Evolutionary conservation across 1,140 invertebrate species (phyloP), one percentile per base, ranked within the genome.

Genomic region (Zaprionus inermis): DNA sequence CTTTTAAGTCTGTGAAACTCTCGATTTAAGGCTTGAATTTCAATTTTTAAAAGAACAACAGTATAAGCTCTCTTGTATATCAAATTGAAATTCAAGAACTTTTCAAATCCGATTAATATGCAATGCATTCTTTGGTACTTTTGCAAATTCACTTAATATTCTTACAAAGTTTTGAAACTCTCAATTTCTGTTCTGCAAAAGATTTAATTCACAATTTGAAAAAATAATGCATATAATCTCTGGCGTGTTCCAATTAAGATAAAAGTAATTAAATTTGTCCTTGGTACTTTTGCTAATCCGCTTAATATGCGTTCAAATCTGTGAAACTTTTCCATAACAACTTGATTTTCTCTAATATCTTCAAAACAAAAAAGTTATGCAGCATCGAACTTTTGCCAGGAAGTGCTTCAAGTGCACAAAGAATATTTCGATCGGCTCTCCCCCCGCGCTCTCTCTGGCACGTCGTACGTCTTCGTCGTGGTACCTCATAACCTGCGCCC

Each of bases 401-500:
- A 44, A 44, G 38, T 16, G 38, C 7, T 44, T 44, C 38, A 44
- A 44, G 38, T 44, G 38, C 38, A 44, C 38, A 44, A 44, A 44
- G 38, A 16, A 44, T 44, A 44, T 9, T 44, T 44, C 38, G 38
- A 44, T 44, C 38, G 0, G 3, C 38, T 9, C 38, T n/a, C 36
- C 14, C 36, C 14, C 38, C 36, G 5, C 22, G 5, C 38, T 41
- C 10, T 9, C 7, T 49, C 18, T 49, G 1, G 44, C 44, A 20
- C 9, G 18, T 22, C 44, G 44, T 20, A 20, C 36, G 34, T 70
- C 68, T 64, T 24, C 51, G 49, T 56, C 34, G 49, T 69, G 79
- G 72, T 69, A 49, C 9, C 44, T 46, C 18, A 46, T 46, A 46
- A 46, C 3, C 11, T 16, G n/a, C 38, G n/a, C n/a, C 38, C n/a